These are phyloP conservation scores for Zaprionus obscuricornis DNA, from an alignment of 2,888 invertebrate species.

Conservation along the genomic window DNA sequence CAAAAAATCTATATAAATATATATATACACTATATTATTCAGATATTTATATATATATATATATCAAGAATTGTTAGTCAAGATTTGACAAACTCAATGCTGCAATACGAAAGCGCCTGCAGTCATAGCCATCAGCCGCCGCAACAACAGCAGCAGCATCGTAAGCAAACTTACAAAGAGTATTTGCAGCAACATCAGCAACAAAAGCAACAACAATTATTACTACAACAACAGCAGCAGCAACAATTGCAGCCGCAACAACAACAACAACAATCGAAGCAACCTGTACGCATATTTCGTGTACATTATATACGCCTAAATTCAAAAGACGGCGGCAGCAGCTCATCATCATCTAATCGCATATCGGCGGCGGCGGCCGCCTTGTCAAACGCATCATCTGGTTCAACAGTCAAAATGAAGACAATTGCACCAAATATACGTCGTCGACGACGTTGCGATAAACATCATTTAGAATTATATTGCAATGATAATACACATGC, in stretches of 20 bases:
- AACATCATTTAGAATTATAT: constrained; percentile 85
- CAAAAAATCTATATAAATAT: constrained; percentile 18
- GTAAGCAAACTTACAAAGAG: constrained; percentile 54
- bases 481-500: constrained; percentile 72
- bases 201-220: constrained; percentile 29
- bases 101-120: constrained; percentile 68
- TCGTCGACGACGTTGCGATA: constrained; percentile 86
- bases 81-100: constrained; percentile 55
- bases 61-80: constrained; percentile 19
- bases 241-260: constrained; percentile 20
- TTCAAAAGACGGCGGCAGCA: constrained; percentile 70
- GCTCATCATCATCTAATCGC: constrained; percentile 41
- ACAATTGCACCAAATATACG: constrained; percentile 87
- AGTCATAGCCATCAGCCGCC: constrained; percentile 54
- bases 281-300: constrained; percentile 71
- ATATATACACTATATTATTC: constrained; percentile 10
- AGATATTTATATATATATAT: constrained; percentile 18
- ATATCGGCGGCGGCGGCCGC: constrained; percentile 40
- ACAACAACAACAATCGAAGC: constrained; percentile 42
- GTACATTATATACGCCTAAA: constrained; percentile 79
- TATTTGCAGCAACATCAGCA: constrained; percentile 51
- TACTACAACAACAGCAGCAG: constrained; percentile 26
- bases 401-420: constrained; percentile 85
- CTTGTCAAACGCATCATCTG: constrained; percentile 25
- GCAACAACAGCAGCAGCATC: constrained; percentile 49